Base-by-base conservation (phyloP, 2,113 vertebrate genomes). In the Ramphastos sulfuratus region DNA sequence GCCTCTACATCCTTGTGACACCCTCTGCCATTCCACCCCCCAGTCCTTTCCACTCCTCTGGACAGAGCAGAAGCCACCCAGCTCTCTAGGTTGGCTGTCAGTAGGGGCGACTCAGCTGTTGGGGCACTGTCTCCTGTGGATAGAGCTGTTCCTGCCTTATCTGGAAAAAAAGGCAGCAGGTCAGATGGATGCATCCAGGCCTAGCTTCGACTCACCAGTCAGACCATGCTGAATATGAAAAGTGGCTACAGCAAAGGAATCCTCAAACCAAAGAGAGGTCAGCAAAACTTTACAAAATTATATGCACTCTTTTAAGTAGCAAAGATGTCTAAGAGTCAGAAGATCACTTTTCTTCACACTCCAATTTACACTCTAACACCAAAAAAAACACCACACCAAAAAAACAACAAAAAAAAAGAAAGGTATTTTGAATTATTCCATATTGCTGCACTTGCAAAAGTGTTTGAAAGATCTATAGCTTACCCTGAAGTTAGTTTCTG, bases 401-500 rank as follows among this genome's bases (percentile, higher is more conserved):
- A 24, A 52, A 12, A 6, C 18, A 46, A 46, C 15, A 17, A 46
- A 46, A 48, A 48, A 48, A 10, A 48, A 21, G 12, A 94, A 52
- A 92, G 23, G 54, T 92, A 87, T 80, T 95, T 91, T 44, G 82
- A 91, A 96, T 94, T 84, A 94, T 87, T 89, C 93, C 95, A 93
- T 55, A 90, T 61, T 39, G 89, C 89, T 95, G 85, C 73, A 54
- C 91, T 97, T 89, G 96, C 95, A 96, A 96, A 95, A 93, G 95
- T 94, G 92, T 92, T 95, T 80, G 90, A 96, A 95, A 96, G 91
- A 73, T 94, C 92, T 87, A 91, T 92, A 94, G 97, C 98, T 98
- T 98, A 98, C 98, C 98, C 98, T 98, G 97, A 98, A 98, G 97
- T 98, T 98, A 97, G 97, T 97, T 97, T 98, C 98, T 97, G 98